Percentiles rank a stretch among this genome's conserved stretches.
Evolutionary conservation across 2,797 vertebrate species (phyloP).

Genomic region (Sebastiscus albofasciatus): DNA sequence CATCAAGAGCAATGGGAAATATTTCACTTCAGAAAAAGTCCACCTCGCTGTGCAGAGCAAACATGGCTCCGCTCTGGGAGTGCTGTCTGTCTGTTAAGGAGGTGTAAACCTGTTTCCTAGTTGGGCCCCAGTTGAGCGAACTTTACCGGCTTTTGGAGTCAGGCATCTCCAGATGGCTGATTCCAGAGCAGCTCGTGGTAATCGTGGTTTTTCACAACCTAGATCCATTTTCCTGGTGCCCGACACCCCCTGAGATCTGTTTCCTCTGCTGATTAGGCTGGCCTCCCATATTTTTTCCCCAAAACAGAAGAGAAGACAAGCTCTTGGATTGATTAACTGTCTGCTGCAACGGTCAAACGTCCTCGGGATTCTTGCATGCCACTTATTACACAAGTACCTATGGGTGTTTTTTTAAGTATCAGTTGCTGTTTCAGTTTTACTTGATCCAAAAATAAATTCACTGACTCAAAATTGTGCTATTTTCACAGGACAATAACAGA

Average conservation of each 20-base stretch:
- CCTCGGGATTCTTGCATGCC: conserved; percentile 29
- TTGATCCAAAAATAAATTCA: not conserved
- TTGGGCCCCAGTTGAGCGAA: conserved; percentile 78
- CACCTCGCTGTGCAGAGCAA: conserved; percentile 1
- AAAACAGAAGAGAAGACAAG: conserved; percentile 71
- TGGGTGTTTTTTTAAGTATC: conserved; percentile 6
- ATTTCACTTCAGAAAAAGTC: not conserved
- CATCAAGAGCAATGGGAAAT: not conserved
- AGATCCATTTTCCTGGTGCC: conserved; percentile 86
- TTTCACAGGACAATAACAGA: conserved; percentile 61
- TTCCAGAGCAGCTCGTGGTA: conserved; percentile 85
- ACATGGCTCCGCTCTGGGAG: conserved; percentile 53
- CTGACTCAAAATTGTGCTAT: conserved; percentile 1
- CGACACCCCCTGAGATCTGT: conserved; percentile 80
- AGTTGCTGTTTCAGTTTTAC: not conserved
- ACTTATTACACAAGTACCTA: conserved; percentile 19
- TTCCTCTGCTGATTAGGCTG: conserved; percentile 85
- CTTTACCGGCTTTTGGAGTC: conserved; percentile 83
- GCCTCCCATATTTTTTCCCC: conserved; percentile 79
- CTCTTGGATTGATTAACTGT: conserved; percentile 79
- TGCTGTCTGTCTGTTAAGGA: conserved; percentile 71
- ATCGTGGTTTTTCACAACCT: conserved; percentile 85
- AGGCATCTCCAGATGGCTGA: conserved; percentile 84
- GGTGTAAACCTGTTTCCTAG: conserved; percentile 84
- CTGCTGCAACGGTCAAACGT: conserved; percentile 61